Evolutionary conservation across 2,113 vertebrate genomes (phyloP).

Genomic region (Orycteropus afer): DNA sequence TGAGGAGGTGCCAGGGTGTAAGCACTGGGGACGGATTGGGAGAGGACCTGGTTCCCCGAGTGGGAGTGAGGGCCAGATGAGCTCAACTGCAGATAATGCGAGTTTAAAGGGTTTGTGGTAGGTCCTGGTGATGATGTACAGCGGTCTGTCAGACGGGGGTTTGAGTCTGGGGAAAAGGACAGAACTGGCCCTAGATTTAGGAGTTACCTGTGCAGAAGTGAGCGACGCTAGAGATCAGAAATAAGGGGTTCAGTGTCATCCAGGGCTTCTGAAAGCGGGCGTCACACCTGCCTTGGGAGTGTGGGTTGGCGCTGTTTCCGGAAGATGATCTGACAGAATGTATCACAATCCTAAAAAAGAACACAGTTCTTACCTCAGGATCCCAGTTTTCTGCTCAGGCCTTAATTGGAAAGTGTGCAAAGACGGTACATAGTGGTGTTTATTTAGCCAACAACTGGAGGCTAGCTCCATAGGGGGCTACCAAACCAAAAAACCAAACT

Average conservation of each 20-base stretch:
- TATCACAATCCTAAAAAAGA: neutral
- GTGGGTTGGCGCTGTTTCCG: neutral
- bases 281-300: neutral
- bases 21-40: accelerated
- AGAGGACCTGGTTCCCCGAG: no score
- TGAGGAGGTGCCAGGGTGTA: neutral
- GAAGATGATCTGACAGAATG: neutral
- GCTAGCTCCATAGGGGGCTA: no score
- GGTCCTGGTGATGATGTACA: neutral
- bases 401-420: neutral
- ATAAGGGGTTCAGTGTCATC: neutral
- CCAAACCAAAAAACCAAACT: no score
- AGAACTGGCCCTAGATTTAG: neutral
- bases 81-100: neutral
- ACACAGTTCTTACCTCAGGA: neutral
- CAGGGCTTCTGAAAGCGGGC: neutral
- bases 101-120: neutral
- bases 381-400: neutral
- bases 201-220: neutral
- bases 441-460: neutral
- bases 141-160: neutral
- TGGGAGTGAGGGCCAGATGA: neutral
- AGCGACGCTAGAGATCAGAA: neutral
- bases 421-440: neutral
- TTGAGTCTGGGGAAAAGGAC: neutral